Evolutionary conservation across 2,888 invertebrate genomes (phyloP), one percentile per base, ranked within the genome.

Genomic region (Meloe dianella): DNA sequence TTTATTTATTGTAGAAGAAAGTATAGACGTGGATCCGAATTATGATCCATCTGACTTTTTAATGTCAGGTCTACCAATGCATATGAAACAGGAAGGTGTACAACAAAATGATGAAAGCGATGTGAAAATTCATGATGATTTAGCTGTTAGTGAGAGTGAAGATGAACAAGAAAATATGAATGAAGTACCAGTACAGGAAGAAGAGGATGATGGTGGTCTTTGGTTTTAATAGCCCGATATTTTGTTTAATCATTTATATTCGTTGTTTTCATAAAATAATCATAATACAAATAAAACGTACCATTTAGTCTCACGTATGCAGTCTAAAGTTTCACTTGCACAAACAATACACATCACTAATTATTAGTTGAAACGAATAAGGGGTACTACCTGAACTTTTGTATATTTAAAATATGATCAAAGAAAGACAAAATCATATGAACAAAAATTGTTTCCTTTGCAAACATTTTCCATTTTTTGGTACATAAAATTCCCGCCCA

Each of bases 1-100:
- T n/a, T n/a, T n/a, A n/a, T n/a, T n/a, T n/a, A n/a, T 79, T 81
- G 57, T 78, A 88, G 91, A 91, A 75, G 91, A 91, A 79, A 90
- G 90, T 66, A 89, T 91, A 85, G 91, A 91, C 74, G 88, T 91
- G 24, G 94, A 94, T 85, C 90, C 92, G 0, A 92, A 90, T 78
- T 95, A 95, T 82, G 95, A 95, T 84, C 93, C 94, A 0, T 92
- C 94, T 0, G 95, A 94, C 82, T 93, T 95, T 81, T 85, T 94
- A 60, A 86, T 91, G 82, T 87, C 88, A 20, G 86, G 85, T 32
- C 80, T 87, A 60, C 79, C 80, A 30, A 71, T 74, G 66, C 68
- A 76, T 68, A 71, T 79, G 65, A 66, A 77, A 61, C 77, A 78
- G 6, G 77, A 78, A 4, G 72, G 68, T 24, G 61, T 60, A 17